phyloP scores from a whole-genome alignment of 2,113 vertebrate species.

The Natator depressus region DNA sequence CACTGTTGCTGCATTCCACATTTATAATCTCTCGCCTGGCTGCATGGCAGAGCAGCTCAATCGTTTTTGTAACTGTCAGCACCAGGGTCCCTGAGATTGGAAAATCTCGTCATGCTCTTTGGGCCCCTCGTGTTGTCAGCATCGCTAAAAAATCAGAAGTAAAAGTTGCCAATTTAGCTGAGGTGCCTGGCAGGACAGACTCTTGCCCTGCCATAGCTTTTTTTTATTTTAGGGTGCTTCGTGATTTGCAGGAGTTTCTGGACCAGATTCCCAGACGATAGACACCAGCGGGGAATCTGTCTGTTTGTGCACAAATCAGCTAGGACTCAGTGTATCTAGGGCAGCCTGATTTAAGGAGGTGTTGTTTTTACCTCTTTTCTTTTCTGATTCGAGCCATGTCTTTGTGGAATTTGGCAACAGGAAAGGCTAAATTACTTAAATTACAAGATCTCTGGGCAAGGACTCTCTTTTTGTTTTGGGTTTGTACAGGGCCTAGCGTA shows the following conservation, averaged over 20 bases:
- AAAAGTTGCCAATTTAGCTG: neutral
- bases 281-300: accelerated
- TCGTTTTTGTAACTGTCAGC: neutral
- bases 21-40: neutral
- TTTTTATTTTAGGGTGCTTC: neutral
- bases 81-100: neutral
- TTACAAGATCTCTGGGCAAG: neutral
- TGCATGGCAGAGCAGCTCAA: neutral
- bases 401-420: accelerated
- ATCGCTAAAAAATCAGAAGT: neutral
- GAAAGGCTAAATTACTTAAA: neutral
- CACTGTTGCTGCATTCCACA: neutral
- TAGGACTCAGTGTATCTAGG: neutral
- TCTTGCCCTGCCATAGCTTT: neutral
- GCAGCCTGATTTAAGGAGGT: neutral
- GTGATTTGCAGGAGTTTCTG: neutral
- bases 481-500: neutral
- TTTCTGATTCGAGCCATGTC: neutral
- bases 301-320: neutral
- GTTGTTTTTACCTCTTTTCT: neutral
- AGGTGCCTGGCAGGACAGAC: neutral
- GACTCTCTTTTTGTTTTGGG: neutral
- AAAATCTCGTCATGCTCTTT: neutral
- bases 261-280: accelerated
- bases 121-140: neutral